These are phyloP conservation scores for Emberiza fucata DNA, from an alignment of 2,113 vertebrate species.

Conservation along the genomic window DNA sequence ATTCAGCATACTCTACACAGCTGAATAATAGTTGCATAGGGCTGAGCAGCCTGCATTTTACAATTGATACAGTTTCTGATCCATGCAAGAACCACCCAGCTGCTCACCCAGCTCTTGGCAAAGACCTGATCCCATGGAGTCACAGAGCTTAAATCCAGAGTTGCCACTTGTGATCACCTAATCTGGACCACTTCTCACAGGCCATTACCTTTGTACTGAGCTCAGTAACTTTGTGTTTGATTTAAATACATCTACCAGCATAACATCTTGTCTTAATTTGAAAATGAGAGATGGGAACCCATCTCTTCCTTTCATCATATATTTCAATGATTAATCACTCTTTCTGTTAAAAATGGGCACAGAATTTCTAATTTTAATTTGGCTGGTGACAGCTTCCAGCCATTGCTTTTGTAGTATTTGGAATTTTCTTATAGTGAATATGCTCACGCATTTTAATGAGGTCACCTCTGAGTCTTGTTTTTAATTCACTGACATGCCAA, in stretches of 20 bases:
- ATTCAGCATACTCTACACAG: background rate
- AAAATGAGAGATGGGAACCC: slow-evolving; percentile 24
- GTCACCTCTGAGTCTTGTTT: slow-evolving; percentile 34
- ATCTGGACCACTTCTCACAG: background rate
- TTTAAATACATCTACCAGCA: slow-evolving; percentile 14
- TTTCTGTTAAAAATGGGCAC: background rate
- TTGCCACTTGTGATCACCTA: background rate
- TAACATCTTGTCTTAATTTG: background rate
- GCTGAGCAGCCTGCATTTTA: background rate
- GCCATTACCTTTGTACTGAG: background rate
- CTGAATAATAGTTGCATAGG: background rate
- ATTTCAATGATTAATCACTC: slow-evolving; percentile 14
- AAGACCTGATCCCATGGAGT: background rate
- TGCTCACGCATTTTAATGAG: background rate
- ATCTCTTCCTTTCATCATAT: slow-evolving; percentile 1
- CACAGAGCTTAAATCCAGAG: background rate
- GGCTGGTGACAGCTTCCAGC: background rate
- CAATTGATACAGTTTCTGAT: background rate
- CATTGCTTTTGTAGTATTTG: background rate
- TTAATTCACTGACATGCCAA: background rate
- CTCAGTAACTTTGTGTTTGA: slow-evolving; percentile 14
- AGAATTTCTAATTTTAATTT: slow-evolving; percentile 35
- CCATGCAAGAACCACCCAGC: background rate
- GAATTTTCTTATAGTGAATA: slow-evolving; percentile 3
- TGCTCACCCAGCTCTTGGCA: background rate